phyloP scores from a whole-genome alignment of 2,113 vertebrate genomes.

The Rhabdomys dilectus region DNA sequence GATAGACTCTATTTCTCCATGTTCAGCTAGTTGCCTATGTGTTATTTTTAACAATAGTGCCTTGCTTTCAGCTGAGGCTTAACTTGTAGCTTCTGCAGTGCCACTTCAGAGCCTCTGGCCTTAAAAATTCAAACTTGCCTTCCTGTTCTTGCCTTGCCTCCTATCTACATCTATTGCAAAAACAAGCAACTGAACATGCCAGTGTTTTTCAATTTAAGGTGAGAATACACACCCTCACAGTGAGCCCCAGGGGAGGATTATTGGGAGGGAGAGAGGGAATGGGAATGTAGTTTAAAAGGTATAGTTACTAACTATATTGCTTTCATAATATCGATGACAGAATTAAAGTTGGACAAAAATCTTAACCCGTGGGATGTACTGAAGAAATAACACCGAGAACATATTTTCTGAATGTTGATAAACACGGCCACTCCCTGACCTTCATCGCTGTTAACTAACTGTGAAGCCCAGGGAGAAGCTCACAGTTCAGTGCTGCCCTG shows the following conservation, averaged over 20 bases:
- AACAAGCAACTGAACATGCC: background rate
- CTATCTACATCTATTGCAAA: background rate
- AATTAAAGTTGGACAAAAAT: constrained; percentile 14
- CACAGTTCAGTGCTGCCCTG: background rate
- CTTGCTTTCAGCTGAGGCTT: background rate
- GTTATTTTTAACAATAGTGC: background rate
- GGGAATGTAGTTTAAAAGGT: background rate
- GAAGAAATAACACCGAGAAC: background rate
- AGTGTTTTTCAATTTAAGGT: background rate
- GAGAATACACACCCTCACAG: background rate
- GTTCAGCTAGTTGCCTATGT: no score
- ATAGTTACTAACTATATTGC: background rate
- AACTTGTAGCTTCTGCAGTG: background rate
- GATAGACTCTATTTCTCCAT: background rate
- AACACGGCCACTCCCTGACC: background rate
- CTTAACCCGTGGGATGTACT: background rate
- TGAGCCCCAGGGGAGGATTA: background rate
- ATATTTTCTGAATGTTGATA: constrained; percentile 36
- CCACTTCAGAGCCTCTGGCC: background rate
- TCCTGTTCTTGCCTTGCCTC: background rate
- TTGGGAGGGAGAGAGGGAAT: background rate
- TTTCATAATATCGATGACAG: constrained; percentile 14
- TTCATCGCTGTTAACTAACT: background rate
- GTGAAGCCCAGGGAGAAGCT: background rate
- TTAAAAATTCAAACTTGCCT: background rate